Conservation (phyloP, 1,140 invertebrate species). For the Drosophila carrolli region DNA sequence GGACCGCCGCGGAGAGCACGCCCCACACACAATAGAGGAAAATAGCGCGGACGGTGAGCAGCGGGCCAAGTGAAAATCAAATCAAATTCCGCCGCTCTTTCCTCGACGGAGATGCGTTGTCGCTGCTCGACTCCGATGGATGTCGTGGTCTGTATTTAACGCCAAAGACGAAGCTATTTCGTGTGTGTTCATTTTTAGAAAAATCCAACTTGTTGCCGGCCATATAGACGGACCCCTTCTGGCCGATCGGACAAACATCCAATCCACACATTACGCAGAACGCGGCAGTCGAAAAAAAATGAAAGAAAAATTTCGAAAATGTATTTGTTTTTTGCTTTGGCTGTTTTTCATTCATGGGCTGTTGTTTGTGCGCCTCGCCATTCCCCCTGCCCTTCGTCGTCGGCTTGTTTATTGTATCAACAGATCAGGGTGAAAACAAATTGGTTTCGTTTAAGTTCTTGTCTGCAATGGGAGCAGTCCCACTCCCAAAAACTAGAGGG, state of each 20-base stretch:
- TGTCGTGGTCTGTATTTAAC: slow-evolving; percentile 69
- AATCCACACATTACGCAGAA: slow-evolving; percentile 22
- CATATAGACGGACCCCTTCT: slow-evolving; percentile 54
- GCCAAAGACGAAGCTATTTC: slow-evolving; percentile 81
- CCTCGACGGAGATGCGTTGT: slow-evolving; percentile 67
- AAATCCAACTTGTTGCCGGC: slow-evolving; percentile 81
- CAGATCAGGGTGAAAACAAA: slow-evolving; percentile 34
- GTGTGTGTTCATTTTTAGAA: slow-evolving; percentile 81
- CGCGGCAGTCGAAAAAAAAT: slow-evolving; percentile 14
- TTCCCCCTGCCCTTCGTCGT: too few relatives aligned
- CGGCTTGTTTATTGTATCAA: slow-evolving; percentile 13
- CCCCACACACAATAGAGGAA: slow-evolving; percentile 72
- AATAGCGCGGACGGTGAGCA: slow-evolving; percentile 43
- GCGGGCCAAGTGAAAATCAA: slow-evolving; percentile 66
- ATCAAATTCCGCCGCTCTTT: slow-evolving; percentile 75
- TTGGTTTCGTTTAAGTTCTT: slow-evolving; percentile 5
- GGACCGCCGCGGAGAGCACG: slow-evolving; percentile 62
- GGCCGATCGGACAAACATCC: slow-evolving; percentile 30
- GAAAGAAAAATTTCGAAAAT: slow-evolving; percentile 19
- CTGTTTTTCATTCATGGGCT: slow-evolving; percentile 64
- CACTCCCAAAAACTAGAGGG: background rate
- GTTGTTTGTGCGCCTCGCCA: background rate
- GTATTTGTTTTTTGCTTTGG: slow-evolving; percentile 3
- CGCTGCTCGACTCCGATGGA: slow-evolving; percentile 34
- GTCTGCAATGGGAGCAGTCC: background rate